These are phyloP conservation scores for Muscicapa striata DNA, from an alignment of 2,797 vertebrate genomes.

Conservation along the genomic window DNA sequence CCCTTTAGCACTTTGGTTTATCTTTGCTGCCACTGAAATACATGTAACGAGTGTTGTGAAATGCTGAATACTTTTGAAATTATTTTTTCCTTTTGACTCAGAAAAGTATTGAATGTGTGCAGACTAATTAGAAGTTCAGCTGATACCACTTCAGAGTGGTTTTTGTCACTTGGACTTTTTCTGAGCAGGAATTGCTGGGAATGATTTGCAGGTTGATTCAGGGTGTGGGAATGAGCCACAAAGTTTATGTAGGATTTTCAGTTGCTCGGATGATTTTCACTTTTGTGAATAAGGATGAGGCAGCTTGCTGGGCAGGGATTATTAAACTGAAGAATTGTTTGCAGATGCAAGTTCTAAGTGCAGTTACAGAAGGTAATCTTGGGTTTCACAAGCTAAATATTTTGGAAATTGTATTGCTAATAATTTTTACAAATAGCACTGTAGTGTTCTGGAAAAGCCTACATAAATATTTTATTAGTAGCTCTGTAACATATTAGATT, in stretches of 20 bases:
- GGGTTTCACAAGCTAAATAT: conserved; percentile 47
- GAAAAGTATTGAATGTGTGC: neutral
- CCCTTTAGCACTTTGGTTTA: neutral
- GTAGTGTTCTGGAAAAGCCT: conserved; percentile 37
- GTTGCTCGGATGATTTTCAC: neutral
- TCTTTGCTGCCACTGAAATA: neutral
- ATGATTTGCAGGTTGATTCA: neutral
- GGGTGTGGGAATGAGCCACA: neutral
- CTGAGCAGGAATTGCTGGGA: neutral
- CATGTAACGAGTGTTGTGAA: neutral
- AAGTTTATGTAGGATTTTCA: neutral
- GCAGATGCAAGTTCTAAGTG: neutral
- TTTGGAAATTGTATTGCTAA: conserved; percentile 25
- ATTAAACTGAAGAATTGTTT: conserved; percentile 11
- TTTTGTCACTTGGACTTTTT: neutral
- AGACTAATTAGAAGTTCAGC: neutral
- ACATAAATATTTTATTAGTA: conserved; percentile 77
- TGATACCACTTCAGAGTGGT: neutral
- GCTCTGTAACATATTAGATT: conserved; percentile 65
- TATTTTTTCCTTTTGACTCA: neutral
- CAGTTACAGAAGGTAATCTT: conserved; percentile 16
- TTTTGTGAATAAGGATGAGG: neutral
- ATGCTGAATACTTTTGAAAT: neutral
- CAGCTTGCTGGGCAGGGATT: neutral
- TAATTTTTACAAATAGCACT: conserved; percentile 55